A percentile compares a stretch with the other conserved stretches of the same genome.
phyloP scores from a whole-genome alignment of 2,113 vertebrate genomes.

The Macquaria australasica region DNA sequence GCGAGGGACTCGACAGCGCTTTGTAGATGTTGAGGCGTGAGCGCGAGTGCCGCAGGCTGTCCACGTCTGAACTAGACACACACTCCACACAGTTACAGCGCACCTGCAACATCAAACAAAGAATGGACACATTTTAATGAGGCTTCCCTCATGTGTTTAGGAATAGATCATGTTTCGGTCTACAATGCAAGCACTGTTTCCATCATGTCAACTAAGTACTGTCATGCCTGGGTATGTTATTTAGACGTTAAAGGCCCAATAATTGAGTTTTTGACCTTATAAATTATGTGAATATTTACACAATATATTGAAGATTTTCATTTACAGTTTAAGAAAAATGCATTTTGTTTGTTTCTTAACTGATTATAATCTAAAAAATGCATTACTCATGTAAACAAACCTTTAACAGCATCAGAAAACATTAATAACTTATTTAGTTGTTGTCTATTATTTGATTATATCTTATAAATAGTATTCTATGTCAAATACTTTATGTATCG shows the following conservation, averaged over 20 bases:
- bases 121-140: constrained; percentile 31
- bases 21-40: constrained; percentile 98
- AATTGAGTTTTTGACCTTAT: not conserved
- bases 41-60: constrained; percentile 96
- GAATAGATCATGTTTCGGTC: not conserved
- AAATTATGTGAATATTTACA: not conserved
- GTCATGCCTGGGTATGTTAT: not conserved
- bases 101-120: constrained; percentile 79
- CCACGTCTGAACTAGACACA: constrained; percentile 96
- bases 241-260: not conserved
- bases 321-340: not conserved
- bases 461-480: not conserved
- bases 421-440: not conserved
- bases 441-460: not conserved
- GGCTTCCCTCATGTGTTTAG: constrained; percentile 3
- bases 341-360: not conserved
- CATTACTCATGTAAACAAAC: not conserved
- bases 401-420: not conserved
- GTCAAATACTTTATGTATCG: not conserved
- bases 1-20: constrained; percentile 94
- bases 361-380: not conserved
- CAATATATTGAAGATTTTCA: not conserved
- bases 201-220: not conserved
- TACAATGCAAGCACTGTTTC: not conserved
- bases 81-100: constrained; percentile 98